Conservation (phyloP, 2,797 vertebrate species). For the Gorsachius magnificus region DNA sequence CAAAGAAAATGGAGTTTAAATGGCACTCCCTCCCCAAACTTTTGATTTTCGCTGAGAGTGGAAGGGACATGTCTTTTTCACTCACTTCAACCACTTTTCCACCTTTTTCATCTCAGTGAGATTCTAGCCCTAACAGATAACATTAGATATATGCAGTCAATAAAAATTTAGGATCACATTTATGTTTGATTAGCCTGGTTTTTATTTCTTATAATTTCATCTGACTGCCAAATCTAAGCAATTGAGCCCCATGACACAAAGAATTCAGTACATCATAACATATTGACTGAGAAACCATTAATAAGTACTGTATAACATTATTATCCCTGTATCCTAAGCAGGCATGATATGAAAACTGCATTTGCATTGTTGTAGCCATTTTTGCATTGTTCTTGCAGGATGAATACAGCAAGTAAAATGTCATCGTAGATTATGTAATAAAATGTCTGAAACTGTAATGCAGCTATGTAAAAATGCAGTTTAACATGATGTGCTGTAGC, state of each 20-base stretch:
- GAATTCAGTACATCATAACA: not conserved
- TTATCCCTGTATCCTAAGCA: not conserved
- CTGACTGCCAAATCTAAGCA: not conserved
- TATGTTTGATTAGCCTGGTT: not conserved
- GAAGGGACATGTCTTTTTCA: not conserved
- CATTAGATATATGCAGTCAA: not conserved
- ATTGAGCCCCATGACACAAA: not conserved
- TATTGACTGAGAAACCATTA: constrained; percentile 17
- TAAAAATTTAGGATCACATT: constrained; percentile 7
- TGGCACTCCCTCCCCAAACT: not conserved
- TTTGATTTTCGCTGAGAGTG: not conserved
- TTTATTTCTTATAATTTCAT: constrained; percentile 12
- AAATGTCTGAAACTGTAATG: constrained; percentile 34
- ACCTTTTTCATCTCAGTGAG: not conserved
- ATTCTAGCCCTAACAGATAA: not conserved
- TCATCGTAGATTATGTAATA: constrained; percentile 4
- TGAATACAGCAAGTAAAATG: constrained; percentile 18
- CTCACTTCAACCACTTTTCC: not conserved
- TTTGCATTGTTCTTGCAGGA: constrained; percentile 34
- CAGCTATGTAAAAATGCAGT: constrained; percentile 5
- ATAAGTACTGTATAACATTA: not conserved
- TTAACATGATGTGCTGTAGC: not conserved
- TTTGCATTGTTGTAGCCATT: constrained; percentile 31
- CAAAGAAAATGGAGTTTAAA: not conserved
- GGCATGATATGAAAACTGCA: not conserved